Conservation (phyloP, 2,888 invertebrate genomes). For the Rhopalosiphum nymphaeae region DNA sequence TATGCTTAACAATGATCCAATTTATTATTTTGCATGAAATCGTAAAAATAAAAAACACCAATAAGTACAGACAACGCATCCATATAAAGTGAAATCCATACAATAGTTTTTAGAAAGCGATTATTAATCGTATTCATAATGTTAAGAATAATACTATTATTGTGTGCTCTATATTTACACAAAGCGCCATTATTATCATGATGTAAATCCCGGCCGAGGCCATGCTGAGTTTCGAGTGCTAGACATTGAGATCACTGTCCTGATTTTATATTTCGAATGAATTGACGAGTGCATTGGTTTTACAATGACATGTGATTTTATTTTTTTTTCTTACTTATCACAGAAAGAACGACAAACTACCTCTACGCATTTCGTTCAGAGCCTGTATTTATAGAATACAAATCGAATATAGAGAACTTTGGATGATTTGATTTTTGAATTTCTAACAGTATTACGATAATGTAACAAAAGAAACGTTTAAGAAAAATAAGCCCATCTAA, state of each 20-base stretch:
- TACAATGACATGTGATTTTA: background rate
- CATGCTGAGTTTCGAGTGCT: background rate
- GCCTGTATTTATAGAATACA: background rate
- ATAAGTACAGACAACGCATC: background rate
- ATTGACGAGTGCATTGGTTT: background rate
- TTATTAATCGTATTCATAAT: conserved; percentile 4
- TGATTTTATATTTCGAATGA: background rate
- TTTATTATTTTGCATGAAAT: background rate
- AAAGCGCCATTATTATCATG: background rate
- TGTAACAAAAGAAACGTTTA: background rate
- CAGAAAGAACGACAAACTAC: background rate
- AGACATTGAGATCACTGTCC: background rate
- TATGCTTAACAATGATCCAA: background rate
- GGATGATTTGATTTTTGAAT: background rate
- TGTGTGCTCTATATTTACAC: conserved; percentile 4
- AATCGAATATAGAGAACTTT: background rate
- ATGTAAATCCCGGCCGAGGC: background rate
- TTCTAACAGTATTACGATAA: background rate
- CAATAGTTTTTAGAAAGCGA: conserved; percentile 13
- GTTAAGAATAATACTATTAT: background rate
- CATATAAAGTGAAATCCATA: background rate
- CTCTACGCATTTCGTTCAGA: background rate
- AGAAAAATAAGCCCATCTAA: background rate
- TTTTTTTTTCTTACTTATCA: background rate
- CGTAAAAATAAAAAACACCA: background rate